Conservation (phyloP, 2,888 invertebrate species). For the Orthosia incerta region DNA sequence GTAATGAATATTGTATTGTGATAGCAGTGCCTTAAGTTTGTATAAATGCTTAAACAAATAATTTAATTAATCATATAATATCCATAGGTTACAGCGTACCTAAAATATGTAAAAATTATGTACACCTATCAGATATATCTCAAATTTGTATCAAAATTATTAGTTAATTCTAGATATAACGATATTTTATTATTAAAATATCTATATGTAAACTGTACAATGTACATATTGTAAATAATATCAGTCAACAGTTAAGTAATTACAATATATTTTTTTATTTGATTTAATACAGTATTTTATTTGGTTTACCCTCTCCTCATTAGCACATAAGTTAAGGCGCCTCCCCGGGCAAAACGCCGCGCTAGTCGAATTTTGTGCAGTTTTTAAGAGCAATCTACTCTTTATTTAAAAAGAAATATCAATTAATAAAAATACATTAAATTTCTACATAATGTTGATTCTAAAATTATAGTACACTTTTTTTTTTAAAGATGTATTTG, state of each 20-base stretch:
- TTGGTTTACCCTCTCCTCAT: not conserved
- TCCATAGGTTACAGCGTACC: not conserved
- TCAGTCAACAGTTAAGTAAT: conserved; percentile 59
- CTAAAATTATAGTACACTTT: too few species aligned
- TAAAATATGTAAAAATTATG: conserved; percentile 7
- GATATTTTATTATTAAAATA: conserved; percentile 47
- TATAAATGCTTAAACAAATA: conserved; percentile 53
- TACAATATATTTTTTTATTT: conserved; percentile 67
- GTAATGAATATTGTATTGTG: conserved; percentile 75
- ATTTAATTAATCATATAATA: conserved; percentile 28
- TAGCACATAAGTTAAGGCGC: not conserved
- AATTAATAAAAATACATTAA: too few species aligned
- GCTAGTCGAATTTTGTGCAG: too few species aligned
- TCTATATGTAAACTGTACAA: conserved; percentile 50
- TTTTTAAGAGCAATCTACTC: too few species aligned
- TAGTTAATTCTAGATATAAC: conserved; percentile 28
- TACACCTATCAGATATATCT: not conserved
- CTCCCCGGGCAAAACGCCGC: too few species aligned
- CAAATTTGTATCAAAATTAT: conserved; percentile 14
- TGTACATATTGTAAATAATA: conserved; percentile 67
- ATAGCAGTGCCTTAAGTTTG: conserved; percentile 82
- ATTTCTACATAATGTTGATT: too few species aligned
- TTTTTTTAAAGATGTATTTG: too few species aligned
- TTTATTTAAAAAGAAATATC: too few species aligned
- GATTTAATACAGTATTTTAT: conserved; percentile 41